Evolutionary conservation across 2,888 invertebrate genomes (phyloP), one percentile per base, ranked within the genome.

Genomic region (Smittia aterrima): DNA sequence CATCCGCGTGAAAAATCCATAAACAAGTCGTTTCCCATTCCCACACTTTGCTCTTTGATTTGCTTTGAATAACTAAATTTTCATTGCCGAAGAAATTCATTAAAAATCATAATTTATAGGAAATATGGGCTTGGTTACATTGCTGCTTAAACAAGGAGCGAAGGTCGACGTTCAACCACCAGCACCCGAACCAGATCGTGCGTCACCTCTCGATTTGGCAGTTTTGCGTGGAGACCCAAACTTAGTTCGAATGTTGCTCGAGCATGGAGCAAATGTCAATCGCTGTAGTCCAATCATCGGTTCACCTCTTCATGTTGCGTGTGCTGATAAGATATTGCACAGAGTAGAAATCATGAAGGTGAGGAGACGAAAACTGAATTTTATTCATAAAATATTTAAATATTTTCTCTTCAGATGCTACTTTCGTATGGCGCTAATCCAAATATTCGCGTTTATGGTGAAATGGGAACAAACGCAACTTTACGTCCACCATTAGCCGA

Each of bases 111-210:
- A 18, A 22, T 58, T 74, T 75, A 1, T 80, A 86, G 85, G 88
- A 40, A 90, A 88, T 77, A 86, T 89, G 9, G 86, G 87, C 3
- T 88, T 90, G n/a, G 92, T 94, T 0, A 89, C 90, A 78, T 84
- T 94, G 66, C 82, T 96, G 74, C 85, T 95, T 66, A 91, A 92
- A 80, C 92, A 93, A 81, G 95, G 95, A 0, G 94, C 94, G 0
- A 85, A 85, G 27, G 86, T 93, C 1, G 88, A 89, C 75, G 81
- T 89, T 41, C 88, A 87, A 75, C 82, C 86, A 84, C 83, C 84
- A 1, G 81, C 84, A 6, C 79, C 83, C 0, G 86, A 86, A 27
- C 88, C 88, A 78, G 85, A 86, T 77, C 91, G 91, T 79, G 92
- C 92, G 0, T 91, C 92, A 71, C 92, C 95, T 0, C 83, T 96